Evolutionary conservation across 2,888 invertebrate species (phyloP), one percentile per base, ranked within the genome.

Genomic region (Platycheirus rosarum): DNA sequence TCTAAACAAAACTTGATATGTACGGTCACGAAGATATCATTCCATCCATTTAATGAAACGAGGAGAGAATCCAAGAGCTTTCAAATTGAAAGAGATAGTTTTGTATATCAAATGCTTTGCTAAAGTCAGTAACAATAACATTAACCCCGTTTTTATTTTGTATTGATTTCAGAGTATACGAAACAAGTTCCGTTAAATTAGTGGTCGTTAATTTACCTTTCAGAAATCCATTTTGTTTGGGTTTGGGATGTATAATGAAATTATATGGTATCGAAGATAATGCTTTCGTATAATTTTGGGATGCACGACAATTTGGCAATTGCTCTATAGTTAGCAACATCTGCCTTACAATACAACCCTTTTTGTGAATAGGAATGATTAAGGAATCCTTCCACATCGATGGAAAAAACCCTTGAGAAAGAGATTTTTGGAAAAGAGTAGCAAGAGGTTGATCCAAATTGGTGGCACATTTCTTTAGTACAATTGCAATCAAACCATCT

Each of bases 291-390:
- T 2, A 37, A 5, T 37, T 37, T 37, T 37, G 13, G 3, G 8
- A 37, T 49, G 26, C 49, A 49, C 1, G 26, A 29, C 13, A 26
- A 23, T 26, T 49, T 49, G 6, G 49, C 49, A 13, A 49, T 49
- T 26, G 49, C 26, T n/a, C 49, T 20, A 13, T 13, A 29, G 29
- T 49, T 49, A 23, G n/a, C 2, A n/a, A 49, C 29, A 49, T 49
- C 49, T 1, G 1, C 18, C 29, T 49, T 49, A 7, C 13, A 13
- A 13, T 49, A 7, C 13, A 13, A 13, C 23, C 49, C 6, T 26
- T 48, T 11, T 48, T 48, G 13, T 26, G 26, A 13, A 49, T 7
- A 2, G 26, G 49, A 4, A 26, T 49, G 11, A 26, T 49, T 5
- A n/a, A 49, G 1, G 49, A 49, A 20, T n/a, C 6, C 7, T 26